Conservation (phyloP, 2,888 invertebrate species). For the Pteria penguin region DNA sequence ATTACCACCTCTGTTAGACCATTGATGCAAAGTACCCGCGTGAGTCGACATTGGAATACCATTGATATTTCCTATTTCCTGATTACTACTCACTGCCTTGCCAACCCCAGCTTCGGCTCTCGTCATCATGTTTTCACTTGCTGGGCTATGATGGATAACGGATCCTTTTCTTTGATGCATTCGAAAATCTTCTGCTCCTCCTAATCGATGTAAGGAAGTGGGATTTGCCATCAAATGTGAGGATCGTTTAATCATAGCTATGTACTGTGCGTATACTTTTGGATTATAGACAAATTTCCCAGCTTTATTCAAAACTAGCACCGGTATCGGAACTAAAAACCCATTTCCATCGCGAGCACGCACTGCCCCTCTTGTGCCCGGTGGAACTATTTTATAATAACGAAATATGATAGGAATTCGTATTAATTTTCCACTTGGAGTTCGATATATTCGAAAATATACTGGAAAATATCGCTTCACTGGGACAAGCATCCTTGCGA, state of each 20-base stretch:
- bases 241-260: not conserved
- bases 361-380: constrained; percentile 2
- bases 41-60: no score
- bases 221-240: no score
- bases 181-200: no score
- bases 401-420: constrained; percentile 19
- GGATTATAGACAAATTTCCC: constrained; percentile 20
- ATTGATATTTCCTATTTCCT: no score
- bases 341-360: not conserved
- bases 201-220: no score
- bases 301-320: not conserved
- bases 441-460: constrained; percentile 1
- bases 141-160: no score
- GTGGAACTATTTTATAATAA: constrained; percentile 8
- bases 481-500: not conserved
- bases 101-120: no score
- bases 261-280: not conserved
- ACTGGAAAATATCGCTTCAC: constrained; percentile 2
- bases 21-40: no score
- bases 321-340: constrained; percentile 16
- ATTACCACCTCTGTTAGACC: no score
- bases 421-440: not conserved
- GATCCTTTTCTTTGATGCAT: no score
- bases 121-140: no score
- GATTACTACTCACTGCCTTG: no score